Evolutionary conservation across 2,797 vertebrate species (phyloP).

Genomic region (Cottoperca gobio): DNA sequence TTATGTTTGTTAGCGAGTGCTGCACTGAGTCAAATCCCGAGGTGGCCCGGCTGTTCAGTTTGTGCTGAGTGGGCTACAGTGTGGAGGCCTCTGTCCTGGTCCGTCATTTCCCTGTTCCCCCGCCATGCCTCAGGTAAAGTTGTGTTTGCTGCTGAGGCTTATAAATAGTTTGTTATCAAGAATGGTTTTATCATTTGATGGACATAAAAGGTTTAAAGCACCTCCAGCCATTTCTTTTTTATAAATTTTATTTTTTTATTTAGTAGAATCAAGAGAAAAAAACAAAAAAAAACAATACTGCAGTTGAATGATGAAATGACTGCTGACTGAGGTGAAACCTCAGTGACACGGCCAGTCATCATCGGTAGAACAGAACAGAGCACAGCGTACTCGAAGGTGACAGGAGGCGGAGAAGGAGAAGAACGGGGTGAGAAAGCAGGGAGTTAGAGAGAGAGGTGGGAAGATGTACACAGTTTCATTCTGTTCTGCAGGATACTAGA

Average conservation of each 20-base stretch:
- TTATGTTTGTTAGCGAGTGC: conserved; percentile 29
- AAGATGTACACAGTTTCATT: conserved; percentile 53
- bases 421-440: conserved; percentile 32
- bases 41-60: conserved; percentile 18
- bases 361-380: conserved; percentile 36
- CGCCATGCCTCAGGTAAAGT: conserved; percentile 42
- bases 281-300: not conserved
- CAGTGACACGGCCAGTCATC: conserved; percentile 49
- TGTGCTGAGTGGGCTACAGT: conserved; percentile 58
- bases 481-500: conserved; percentile 17
- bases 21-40: conserved; percentile 40
- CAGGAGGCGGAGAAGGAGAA: conserved; percentile 9
- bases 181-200: not conserved
- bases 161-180: not conserved
- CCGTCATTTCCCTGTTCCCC: conserved; percentile 39
- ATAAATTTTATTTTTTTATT: not conserved
- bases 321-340: conserved; percentile 44
- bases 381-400: conserved; percentile 41
- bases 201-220: not conserved
- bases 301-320: conserved; percentile 27
- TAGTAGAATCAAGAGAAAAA: not conserved
- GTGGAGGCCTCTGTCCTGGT: conserved; percentile 39
- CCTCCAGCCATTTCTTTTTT: not conserved
- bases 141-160: conserved; percentile 15
- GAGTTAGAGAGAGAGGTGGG: conserved; percentile 53